Evolutionary conservation across 2,888 invertebrate genomes (phyloP).

Genomic region (Ormyrus nitidulus): DNA sequence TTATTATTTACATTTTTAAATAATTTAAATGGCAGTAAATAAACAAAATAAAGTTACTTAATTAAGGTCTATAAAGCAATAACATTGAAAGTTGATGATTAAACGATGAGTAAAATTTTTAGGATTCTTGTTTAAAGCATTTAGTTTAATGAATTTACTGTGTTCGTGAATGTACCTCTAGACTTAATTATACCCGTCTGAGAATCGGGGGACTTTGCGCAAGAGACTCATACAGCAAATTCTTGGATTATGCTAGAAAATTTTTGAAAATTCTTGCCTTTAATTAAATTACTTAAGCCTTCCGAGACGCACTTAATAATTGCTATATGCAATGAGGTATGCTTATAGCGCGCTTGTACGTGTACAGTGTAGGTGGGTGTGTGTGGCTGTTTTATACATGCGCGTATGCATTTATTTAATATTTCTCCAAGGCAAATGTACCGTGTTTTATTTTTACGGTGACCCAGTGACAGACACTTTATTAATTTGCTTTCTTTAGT

Average conservation of each 20-base stretch:
- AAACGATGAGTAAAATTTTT: constrained; percentile 22
- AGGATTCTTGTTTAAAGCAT: constrained; percentile 15
- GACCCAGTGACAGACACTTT: constrained; percentile 33
- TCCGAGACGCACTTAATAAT: neutral
- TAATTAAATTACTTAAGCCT: constrained; percentile 46
- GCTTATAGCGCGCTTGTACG: neutral
- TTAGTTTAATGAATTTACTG: constrained; percentile 39
- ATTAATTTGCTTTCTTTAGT: constrained; percentile 27
- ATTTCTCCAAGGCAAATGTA: constrained; percentile 35
- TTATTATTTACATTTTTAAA: too few relatives aligned
- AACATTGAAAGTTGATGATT: constrained; percentile 10
- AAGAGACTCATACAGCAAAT: constrained; percentile 16
- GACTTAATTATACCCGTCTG: constrained; percentile 30
- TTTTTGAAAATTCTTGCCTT: constrained; percentile 36
- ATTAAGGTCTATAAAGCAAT: neutral
- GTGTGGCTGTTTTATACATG: neutral
- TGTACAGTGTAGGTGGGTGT: too few relatives aligned
- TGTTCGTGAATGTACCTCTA: constrained; percentile 12
- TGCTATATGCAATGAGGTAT: constrained; percentile 25
- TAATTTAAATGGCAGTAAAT: too few relatives aligned
- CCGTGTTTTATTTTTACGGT: constrained; percentile 1
- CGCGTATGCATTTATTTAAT: neutral
- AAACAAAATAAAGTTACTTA: too few relatives aligned
- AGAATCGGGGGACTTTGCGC: constrained; percentile 15
- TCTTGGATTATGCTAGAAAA: constrained; percentile 24